A percentile compares a stretch with the other conserved stretches of the same genome.
Conservation (phyloP, 2,888 invertebrate genomes). For the Harpalus rufipes region DNA sequence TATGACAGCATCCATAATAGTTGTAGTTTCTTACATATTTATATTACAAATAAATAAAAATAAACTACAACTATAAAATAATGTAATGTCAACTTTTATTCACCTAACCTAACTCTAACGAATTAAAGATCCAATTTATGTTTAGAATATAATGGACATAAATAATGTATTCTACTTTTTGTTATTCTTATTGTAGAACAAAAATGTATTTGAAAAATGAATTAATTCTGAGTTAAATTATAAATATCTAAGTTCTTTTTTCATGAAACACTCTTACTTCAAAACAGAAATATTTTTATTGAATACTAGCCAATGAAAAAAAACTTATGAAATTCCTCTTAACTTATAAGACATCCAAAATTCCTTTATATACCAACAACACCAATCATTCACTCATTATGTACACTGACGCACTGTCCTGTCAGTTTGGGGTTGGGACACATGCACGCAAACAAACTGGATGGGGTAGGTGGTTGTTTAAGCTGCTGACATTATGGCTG, state of each 20-base stretch:
- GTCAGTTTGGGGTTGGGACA: not conserved
- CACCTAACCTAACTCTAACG: too few relatives aligned
- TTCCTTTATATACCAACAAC: not conserved
- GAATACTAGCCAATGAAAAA: not conserved
- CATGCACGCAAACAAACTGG: constrained; percentile 19
- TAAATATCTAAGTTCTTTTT: not conserved
- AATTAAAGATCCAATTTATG: too few relatives aligned
- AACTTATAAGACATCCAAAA: not conserved
- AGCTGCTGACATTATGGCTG: constrained; percentile 15
- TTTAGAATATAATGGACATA: too few relatives aligned
- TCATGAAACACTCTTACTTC: not conserved
- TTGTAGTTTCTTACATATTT: too few relatives aligned
- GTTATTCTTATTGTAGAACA: not conserved
- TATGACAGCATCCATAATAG: too few relatives aligned
- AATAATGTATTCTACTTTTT: too few relatives aligned
- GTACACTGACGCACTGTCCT: constrained; percentile 21
- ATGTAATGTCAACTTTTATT: too few relatives aligned
- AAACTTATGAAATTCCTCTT: not conserved
- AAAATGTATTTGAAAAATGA: not conserved
- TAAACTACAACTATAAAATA: too few relatives aligned
- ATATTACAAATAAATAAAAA: too few relatives aligned
- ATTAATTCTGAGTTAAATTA: too few relatives aligned
- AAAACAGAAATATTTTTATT: not conserved
- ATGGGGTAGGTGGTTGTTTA: constrained; percentile 11
- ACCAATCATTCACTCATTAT: not conserved